Percentiles rank a stretch among this genome's conserved stretches.
These are phyloP conservation scores for Rhagonycha lutea DNA, from an alignment of 2,888 invertebrate species.

Conservation along the genomic window DNA sequence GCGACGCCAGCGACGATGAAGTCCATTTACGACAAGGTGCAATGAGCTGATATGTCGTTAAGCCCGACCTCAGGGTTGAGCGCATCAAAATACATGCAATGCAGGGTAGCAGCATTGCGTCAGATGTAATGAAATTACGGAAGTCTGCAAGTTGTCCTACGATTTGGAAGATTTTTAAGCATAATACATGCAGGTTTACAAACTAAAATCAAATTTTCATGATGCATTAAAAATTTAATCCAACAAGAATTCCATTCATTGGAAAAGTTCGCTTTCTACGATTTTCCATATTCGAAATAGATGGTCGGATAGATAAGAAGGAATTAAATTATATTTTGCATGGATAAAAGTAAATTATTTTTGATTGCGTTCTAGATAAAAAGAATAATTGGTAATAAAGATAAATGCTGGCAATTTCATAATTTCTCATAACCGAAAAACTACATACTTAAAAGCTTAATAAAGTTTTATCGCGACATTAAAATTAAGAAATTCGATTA, in stretches of 20 bases:
- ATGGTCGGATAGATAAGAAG: not conserved
- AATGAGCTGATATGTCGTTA: constrained; percentile 40
- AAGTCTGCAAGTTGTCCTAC: constrained; percentile 27
- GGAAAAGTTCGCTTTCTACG: not conserved
- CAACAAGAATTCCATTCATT: not conserved
- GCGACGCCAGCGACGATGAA: constrained; percentile 31
- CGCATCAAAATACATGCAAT: constrained; percentile 31
- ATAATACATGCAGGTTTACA: constrained; percentile 2
- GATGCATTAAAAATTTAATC: not conserved
- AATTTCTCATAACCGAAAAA: constrained; percentile 22
- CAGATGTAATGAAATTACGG: constrained; percentile 27
- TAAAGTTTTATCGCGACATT: constrained; percentile 33
- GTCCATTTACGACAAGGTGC: constrained; percentile 40
- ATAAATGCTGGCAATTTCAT: constrained; percentile 16
- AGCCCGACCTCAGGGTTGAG: constrained; percentile 24
- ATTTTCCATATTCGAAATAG: not conserved
- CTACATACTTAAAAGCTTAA: constrained; percentile 26
- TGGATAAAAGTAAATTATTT: not conserved
- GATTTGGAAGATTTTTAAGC: constrained; percentile 15
- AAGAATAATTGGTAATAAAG: not conserved
- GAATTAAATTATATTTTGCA: not conserved
- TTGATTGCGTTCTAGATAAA: not conserved
- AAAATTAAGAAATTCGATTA: constrained; percentile 38
- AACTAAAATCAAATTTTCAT: constrained; percentile 9
- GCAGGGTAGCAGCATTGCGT: constrained; percentile 24